Base-by-base conservation (phyloP, 2,113 vertebrate species). In the Pluvianellus socialis region DNA sequence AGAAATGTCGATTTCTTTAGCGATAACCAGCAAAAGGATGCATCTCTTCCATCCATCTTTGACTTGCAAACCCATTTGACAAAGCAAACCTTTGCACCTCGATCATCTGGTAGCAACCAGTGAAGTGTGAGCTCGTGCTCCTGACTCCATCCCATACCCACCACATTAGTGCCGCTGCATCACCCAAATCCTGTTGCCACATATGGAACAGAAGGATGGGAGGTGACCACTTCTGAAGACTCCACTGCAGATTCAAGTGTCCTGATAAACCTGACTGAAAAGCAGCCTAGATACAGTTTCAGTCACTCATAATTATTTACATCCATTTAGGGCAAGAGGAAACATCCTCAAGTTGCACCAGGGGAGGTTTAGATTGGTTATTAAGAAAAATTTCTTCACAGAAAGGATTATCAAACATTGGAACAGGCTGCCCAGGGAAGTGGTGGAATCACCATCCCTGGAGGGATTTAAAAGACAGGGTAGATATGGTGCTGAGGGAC, bases 121-220 rank as follows among this genome's bases (percentile, higher is more conserved):
- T 4, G 14, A 84, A 71, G 14, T 23, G 10, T 63, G 68, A 90
- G 30, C 26, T 68, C 47, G 52, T 50, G 27, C 24, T 68, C 23
- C 33, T 62, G 28, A 15, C 21, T 77, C 26, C 24, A 9, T 19
- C 42, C 26, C 14, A 19, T 22, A 23, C 6, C 10, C 44, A 27
- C 17, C 20, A 76, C 0, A 0, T 55, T 19, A 35, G 45, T n/a
- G 28, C 12, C 35, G 40, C 14, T 30, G 9, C 40, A 27, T 13
- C 2, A 0, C 28, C 15, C 35, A 50, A 38, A 26, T 7, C 32
- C 40, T 21, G 2, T 10, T 47, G 33, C 26, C 1, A 1, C 10
- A 30, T 44, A 12, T 0, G 1, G 63, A 88, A 7, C 11, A 49
- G 18, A 79, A 81, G 14, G 42, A 24, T 45, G 12, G 30, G 21